Evolutionary conservation across 2,113 vertebrate species (phyloP), one percentile per base, ranked within the genome.

Genomic region (Eptatretus burgeri): DNA sequence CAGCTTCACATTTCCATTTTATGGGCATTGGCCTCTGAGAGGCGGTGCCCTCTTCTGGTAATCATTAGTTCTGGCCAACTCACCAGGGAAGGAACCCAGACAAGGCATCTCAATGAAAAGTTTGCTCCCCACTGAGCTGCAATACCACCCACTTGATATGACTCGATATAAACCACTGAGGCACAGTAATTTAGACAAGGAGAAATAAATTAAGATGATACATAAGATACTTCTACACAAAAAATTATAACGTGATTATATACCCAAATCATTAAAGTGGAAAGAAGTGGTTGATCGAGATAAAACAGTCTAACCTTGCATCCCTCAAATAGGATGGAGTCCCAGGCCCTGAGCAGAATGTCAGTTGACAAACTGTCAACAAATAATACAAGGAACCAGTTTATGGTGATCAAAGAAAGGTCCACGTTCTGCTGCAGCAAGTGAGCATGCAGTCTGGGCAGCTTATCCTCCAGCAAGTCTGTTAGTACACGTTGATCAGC

Each of bases 351-450:
- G 65, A 96, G 73, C 27, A 96, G 80, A 67, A 93, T 81, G 65
- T 82, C 81, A 1, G 82, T 84, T 65, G 84, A 77, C 51, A 95
- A 75, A 68, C 76, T 82, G 74, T 95, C 88, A 41, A 93, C 81
- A 64, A 93, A 95, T 53, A 78, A 71, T 71, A 89, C 83, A 51
- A 91, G 76, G 73, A 95, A 93, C 91, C 91, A 95, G 72, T 84
- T 86, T 71, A 94, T 88, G 51, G 83, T 85, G 71, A 87, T 69
- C 20, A 87, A 77, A 1, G 83, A 83, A 17, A 93, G 76, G 51
- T 95, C 87, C 17, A 88, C 75, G 1, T 1, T 69, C 70, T 80
- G 71, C 7, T 77, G 74, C 14, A 80, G 77, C 50, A 95, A 74
- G 72, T 96, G 87, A 65, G 80, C 72, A n/a, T 66, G 75, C 16